A percentile compares a stretch with the other conserved stretches of the same genome.
Evolutionary conservation across 2,113 vertebrate genomes (phyloP).

Genomic region (Picathartes gymnocephalus): DNA sequence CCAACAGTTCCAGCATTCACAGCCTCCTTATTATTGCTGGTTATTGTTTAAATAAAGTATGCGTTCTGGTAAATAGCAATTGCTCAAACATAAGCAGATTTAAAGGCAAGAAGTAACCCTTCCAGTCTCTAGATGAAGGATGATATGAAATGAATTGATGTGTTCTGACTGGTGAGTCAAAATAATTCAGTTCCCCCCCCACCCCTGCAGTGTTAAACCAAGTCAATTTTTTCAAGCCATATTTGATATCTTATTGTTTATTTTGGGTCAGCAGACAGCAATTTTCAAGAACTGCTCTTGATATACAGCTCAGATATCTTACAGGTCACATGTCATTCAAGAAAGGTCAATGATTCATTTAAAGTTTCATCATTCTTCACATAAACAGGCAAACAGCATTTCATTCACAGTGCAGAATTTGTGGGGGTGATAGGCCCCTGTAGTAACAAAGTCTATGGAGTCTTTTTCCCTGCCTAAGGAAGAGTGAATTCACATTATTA

Average conservation of each 20-base stretch:
- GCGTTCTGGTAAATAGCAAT: slow-evolving; percentile 45
- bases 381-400: slow-evolving; percentile 76
- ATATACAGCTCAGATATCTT: slow-evolving; percentile 79
- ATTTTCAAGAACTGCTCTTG: slow-evolving; percentile 81
- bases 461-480: slow-evolving; percentile 57
- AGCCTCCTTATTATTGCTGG: slow-evolving; percentile 27
- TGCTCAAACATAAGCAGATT: slow-evolving; percentile 49
- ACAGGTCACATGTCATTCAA: slow-evolving; percentile 86
- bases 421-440: slow-evolving; percentile 28
- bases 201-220: slow-evolving; percentile 74
- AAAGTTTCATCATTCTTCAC: slow-evolving; percentile 83
- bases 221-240: slow-evolving; percentile 85
- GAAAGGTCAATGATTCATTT: slow-evolving; percentile 88
- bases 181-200: slow-evolving; percentile 74
- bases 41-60: slow-evolving; percentile 64
- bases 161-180: slow-evolving; percentile 81
- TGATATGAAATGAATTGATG: slow-evolving; percentile 75
- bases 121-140: slow-evolving; percentile 62
- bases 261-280: slow-evolving; percentile 85
- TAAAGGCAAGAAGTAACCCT: slow-evolving; percentile 48
- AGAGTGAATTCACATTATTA: slow-evolving; percentile 44
- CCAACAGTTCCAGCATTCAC: background rate
- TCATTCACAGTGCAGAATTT: slow-evolving; percentile 62
- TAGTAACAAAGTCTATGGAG: slow-evolving; percentile 16
- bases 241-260: slow-evolving; percentile 89